Percentiles rank a stretch among this genome's conserved stretches.
These are phyloP conservation scores for Oscarella lobularis DNA, from an alignment of 37 sponge, comb jelly and placozoan genomes.

Conservation along the genomic window DNA sequence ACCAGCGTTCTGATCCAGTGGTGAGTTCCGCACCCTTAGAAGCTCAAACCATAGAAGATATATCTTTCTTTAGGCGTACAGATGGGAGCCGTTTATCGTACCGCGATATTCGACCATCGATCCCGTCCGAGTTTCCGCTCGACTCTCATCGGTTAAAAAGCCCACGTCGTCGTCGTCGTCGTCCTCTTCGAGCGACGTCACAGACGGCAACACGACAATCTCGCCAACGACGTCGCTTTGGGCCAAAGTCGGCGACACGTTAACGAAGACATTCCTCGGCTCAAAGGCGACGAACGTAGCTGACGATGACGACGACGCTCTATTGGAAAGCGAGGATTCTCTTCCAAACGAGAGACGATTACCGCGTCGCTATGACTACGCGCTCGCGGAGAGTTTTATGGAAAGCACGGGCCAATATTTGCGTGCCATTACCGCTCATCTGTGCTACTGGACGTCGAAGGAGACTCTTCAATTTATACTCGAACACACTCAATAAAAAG, in stretches of 20 bases:
- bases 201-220: neutral
- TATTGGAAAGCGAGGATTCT: neutral
- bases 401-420: constrained; percentile 47
- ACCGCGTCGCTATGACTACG: constrained; percentile 52
- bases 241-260: no score
- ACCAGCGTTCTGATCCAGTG: constrained; percentile 81
- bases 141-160: neutral
- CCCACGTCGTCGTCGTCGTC: neutral
- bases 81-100: constrained; percentile 74
- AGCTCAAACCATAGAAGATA: no score
- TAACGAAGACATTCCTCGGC: neutral
- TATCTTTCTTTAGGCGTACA: constrained; percentile 55
- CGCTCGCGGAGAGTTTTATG: constrained; percentile 42
- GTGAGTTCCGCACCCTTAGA: constrained; percentile 21
- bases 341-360: constrained; percentile 23
- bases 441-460: constrained; percentile 54
- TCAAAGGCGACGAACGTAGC: neutral
- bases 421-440: constrained; percentile 67
- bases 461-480: constrained; percentile 58
- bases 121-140: constrained; percentile 34
- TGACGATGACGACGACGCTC: neutral
- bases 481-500: constrained; percentile 23
- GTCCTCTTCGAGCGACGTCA: neutral
- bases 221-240: no score
- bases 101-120: constrained; percentile 36